These are phyloP conservation scores for Drosophila imparisetae DNA, from an alignment of 2,888 invertebrate species.

Conservation along the genomic window DNA sequence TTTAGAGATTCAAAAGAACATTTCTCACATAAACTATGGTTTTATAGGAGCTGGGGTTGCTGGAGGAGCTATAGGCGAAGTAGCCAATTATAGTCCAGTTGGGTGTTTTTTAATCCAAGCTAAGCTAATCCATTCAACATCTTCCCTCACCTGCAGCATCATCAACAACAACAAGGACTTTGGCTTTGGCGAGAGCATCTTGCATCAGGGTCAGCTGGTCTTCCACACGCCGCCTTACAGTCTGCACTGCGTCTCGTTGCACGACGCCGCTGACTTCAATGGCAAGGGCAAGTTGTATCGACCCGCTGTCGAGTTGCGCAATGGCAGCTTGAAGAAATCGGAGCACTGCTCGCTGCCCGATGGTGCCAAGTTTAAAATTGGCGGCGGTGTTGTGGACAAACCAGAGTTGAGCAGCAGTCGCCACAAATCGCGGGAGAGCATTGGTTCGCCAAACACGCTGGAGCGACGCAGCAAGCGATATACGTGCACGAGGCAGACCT, in stretches of 20 bases:
- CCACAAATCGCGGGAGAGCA: constrained; percentile 83
- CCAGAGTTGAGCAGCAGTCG: constrained; percentile 76
- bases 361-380: constrained; percentile 78
- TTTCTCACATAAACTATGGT: neutral
- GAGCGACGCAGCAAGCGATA: constrained; percentile 86
- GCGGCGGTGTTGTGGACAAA: constrained; percentile 66
- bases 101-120: neutral
- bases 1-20: neutral
- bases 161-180: constrained; percentile 92
- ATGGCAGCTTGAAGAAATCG: constrained; percentile 82
- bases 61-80: too few relatives aligned
- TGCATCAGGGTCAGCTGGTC: constrained; percentile 93
- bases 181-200: constrained; percentile 97
- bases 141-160: constrained; percentile 85
- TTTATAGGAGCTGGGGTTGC: too few relatives aligned
- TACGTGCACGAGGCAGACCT: constrained; percentile 86
- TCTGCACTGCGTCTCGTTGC: constrained; percentile 90
- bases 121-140: neutral
- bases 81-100: too few relatives aligned
- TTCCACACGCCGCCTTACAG: constrained; percentile 96
- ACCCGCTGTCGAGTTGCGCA: constrained; percentile 78
- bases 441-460: constrained; percentile 83
- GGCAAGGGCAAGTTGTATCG: constrained; percentile 83
- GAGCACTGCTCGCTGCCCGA: constrained; percentile 75
- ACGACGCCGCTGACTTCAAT: constrained; percentile 86